Evolutionary conservation across 2,888 invertebrate species (phyloP), one percentile per base, ranked within the genome.

Genomic region (Therioaphis trifolii): DNA sequence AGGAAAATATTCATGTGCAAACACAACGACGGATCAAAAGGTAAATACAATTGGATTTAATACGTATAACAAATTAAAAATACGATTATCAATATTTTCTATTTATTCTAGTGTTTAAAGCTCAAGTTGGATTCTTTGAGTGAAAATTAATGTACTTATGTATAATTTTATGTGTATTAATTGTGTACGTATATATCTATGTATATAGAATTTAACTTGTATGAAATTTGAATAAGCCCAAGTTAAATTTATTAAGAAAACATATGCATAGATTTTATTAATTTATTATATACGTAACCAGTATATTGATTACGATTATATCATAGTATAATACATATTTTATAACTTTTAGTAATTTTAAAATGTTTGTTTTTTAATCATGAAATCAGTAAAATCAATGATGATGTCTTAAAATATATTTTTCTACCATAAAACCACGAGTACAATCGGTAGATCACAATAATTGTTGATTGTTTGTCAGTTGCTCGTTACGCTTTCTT

Each of bases 131-230:
- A n/a, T n/a, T n/a, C n/a, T n/a, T n/a, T n/a, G n/a, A 35, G 35
- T 35, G 35, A 35, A 35, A 35, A 5, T 35, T 35, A 35, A 3
- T 35, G 35, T 35, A 35, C 7, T 35, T 7, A 35, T 7, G 7
- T 35, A n/a, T n/a, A n/a, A n/a, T n/a, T n/a, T n/a, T n/a, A n/a
- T n/a, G n/a, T n/a, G n/a, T n/a, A n/a, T 35, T 35, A 35, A 35
- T 7, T 35, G 7, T 35, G 3, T 35, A 7, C 35, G 7, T 35
- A 35, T 15, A 46, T 12, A 46, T 24, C 2, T 21, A 24, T 24
- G 21, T 58, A 21, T 58, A 55, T 15, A 40, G 35, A 58, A 75
- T 75, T 75, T 75, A 75, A 75, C 74, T 75, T 75, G 74, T 75
- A 75, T 75, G 21, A 35, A 75, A 40, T 55, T 58, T 21, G 15